A percentile compares a stretch with the other conserved stretches of the same genome.
Evolutionary conservation across 2,888 invertebrate genomes (phyloP).

Genomic region (Drosophila lacicola): DNA sequence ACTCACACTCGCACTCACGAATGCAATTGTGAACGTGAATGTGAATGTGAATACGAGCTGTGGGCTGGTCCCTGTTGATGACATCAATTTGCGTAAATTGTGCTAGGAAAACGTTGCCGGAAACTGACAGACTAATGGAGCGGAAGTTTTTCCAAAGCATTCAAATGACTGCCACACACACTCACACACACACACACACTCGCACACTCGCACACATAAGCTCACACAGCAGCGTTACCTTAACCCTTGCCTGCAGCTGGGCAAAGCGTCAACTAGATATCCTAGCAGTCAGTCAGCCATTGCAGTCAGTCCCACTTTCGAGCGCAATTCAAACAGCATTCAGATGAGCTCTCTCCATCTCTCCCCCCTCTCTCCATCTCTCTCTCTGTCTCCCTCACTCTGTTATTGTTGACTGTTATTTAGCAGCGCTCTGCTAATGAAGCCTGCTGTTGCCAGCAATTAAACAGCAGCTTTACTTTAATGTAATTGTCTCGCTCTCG

Average conservation of each 20-base stretch:
- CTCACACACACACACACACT: constrained; percentile 1
- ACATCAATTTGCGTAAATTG: constrained; percentile 83
- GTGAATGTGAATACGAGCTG: constrained; percentile 29
- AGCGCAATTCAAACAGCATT: constrained; percentile 69
- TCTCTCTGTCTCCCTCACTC: neutral
- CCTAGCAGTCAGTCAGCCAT: constrained; percentile 22
- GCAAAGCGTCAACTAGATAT: constrained; percentile 10
- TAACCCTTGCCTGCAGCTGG: constrained; percentile 9
- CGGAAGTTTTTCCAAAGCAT: constrained; percentile 82
- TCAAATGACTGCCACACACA: constrained; percentile 63
- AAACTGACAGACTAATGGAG: constrained; percentile 82
- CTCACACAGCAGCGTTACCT: constrained; percentile 4
- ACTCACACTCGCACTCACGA: neutral
- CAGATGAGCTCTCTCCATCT: constrained; percentile 65
- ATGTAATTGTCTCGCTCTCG: constrained; percentile 60
- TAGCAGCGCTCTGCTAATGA: constrained; percentile 72
- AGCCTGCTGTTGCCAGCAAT: constrained; percentile 75
- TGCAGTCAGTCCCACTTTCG: constrained; percentile 53
- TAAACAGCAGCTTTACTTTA: constrained; percentile 73
- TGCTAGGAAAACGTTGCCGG: constrained; percentile 81
- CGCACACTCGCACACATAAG: neutral
- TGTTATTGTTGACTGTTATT: constrained; percentile 62
- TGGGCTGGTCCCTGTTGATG: constrained; percentile 69
- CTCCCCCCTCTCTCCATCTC: neutral
- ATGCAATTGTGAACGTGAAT: constrained; percentile 11